A percentile compares a stretch with the other conserved stretches of the same genome.
Conservation (phyloP, 2,888 invertebrate species). For the Drosophila nr. perissopoda region DNA sequence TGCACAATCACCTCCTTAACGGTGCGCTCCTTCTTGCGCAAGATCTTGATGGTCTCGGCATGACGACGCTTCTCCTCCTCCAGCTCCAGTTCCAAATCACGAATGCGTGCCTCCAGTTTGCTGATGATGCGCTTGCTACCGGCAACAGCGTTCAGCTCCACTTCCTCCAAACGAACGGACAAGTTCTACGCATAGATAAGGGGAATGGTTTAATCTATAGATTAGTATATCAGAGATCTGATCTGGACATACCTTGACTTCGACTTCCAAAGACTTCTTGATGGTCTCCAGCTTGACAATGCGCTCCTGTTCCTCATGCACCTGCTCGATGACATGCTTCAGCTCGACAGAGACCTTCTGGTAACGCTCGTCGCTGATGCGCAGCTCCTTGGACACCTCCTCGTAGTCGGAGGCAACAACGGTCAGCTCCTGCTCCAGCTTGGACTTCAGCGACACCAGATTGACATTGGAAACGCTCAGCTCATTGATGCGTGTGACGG, state of each 20-base stretch:
- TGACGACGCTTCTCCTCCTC: slow-evolving; percentile 99
- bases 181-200: slow-evolving; percentile 87
- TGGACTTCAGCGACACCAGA: slow-evolving; percentile 96
- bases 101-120: slow-evolving; percentile 97
- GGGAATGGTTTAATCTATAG: neutral
- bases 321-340: slow-evolving; percentile 96
- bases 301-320: slow-evolving; percentile 98
- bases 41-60: slow-evolving; percentile 98
- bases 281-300: slow-evolving; percentile 98
- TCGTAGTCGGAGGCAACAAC: slow-evolving; percentile 98
- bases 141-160: slow-evolving; percentile 98
- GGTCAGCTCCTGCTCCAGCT: slow-evolving; percentile 96
- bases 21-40: slow-evolving; percentile 98
- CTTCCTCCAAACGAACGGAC: slow-evolving; percentile 96
- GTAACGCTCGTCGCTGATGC: slow-evolving; percentile 96
- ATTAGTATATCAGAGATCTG: neutral
- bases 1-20: slow-evolving; percentile 98
- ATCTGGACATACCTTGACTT: slow-evolving; percentile 90
- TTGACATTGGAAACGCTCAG: slow-evolving; percentile 97
- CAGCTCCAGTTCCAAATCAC: slow-evolving; percentile 96
- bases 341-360: slow-evolving; percentile 96
- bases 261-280: slow-evolving; percentile 98
- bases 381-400: slow-evolving; percentile 98
- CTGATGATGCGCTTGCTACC: slow-evolving; percentile 98
- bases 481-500: slow-evolving; percentile 96